phyloP scores from a whole-genome alignment of 2,888 invertebrate species.

The Ceratothoa steindachneri region DNA sequence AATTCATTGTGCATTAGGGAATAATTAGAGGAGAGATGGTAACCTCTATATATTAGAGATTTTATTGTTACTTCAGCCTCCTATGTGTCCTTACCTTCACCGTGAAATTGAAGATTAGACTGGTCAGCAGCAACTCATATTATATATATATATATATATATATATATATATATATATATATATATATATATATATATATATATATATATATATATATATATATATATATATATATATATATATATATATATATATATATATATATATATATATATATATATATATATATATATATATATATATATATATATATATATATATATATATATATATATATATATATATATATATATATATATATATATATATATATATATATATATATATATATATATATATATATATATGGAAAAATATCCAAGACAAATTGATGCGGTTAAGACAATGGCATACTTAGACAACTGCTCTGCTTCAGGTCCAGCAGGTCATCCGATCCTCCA shows the following conservation, averaged over 20 bases:
- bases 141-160: constrained; percentile 15
- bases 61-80: neutral
- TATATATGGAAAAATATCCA: no score
- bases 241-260: constrained; percentile 8
- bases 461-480: neutral
- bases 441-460: no score
- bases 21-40: no score
- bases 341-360: constrained; percentile 13
- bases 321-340: constrained; percentile 12
- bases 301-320: constrained; percentile 13
- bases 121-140: no score
- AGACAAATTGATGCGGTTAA: no score
- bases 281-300: constrained; percentile 8
- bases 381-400: neutral
- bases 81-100: no score
- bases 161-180: constrained; percentile 15
- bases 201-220: constrained; percentile 8
- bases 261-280: constrained; percentile 13
- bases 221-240: constrained; percentile 12
- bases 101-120: no score
- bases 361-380: constrained; percentile 15
- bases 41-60: no score
- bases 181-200: constrained; percentile 13
- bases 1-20: no score
- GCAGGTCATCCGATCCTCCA: no score